A percentile compares a stretch with the other conserved stretches of the same genome.
Conservation (phyloP, 2,797 vertebrate genomes). For the Trachops cirrhosus region DNA sequence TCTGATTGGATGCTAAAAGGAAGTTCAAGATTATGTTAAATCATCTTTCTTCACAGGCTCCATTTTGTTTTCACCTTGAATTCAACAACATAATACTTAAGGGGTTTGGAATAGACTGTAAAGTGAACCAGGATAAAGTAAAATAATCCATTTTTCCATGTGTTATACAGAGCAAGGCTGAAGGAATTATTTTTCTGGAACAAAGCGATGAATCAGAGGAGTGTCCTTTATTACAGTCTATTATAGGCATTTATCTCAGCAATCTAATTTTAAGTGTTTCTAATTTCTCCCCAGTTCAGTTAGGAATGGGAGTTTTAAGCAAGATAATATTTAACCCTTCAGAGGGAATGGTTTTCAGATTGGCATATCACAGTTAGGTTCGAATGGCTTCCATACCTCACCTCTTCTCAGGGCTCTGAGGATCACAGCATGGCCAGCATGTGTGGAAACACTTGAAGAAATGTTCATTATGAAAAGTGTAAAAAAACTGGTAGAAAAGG, state of each 20-base stretch:
- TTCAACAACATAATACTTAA: not conserved
- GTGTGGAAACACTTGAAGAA: not conserved
- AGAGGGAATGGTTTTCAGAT: not conserved
- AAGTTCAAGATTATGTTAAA: not conserved
- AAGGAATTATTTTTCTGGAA: slow-evolving; percentile 43
- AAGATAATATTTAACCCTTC: not conserved
- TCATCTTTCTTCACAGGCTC: not conserved
- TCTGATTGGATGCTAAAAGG: slow-evolving; percentile 33
- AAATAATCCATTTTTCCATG: slow-evolving; percentile 36
- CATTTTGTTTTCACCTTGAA: not conserved
- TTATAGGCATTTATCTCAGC: not conserved
- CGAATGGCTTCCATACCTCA: not conserved
- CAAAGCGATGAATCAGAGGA: not conserved
- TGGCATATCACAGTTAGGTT: not conserved
- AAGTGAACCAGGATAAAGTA: not conserved
- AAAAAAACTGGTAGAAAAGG: not conserved
- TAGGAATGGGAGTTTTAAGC: not conserved
- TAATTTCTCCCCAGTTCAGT: slow-evolving; percentile 8
- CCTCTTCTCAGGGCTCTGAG: not conserved
- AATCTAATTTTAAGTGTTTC: not conserved
- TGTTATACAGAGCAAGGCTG: not conserved
- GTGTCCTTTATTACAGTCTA: not conserved
- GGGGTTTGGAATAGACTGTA: not conserved
- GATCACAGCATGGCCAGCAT: not conserved
- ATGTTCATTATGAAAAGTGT: not conserved